Conservation (phyloP, 2,888 invertebrate species). For the Prosapia bicincta region DNA sequence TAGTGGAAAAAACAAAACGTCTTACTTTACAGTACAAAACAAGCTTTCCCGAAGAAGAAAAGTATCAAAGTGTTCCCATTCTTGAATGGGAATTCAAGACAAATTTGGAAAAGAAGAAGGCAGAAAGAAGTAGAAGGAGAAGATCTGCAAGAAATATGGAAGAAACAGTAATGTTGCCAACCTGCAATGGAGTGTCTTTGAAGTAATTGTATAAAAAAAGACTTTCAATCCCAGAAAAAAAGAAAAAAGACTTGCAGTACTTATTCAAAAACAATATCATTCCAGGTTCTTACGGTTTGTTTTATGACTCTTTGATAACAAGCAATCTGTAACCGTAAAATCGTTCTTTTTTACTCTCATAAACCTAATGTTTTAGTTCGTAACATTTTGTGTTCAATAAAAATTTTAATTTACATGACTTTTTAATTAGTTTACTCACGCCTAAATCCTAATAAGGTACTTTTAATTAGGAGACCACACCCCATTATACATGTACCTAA, state of each 20-base stretch:
- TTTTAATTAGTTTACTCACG: no score
- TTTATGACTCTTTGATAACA: constrained; percentile 15
- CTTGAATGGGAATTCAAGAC: no score
- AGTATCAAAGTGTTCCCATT: constrained; percentile 7
- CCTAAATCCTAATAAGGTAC: no score
- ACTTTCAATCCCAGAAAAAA: constrained; percentile 10
- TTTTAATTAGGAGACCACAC: no score
- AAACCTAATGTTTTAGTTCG: constrained; percentile 10
- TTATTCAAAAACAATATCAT: constrained; percentile 21
- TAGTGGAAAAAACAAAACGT: constrained; percentile 16
- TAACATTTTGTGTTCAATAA: no score
- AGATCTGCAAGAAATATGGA: constrained; percentile 7
- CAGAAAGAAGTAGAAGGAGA: background rate
- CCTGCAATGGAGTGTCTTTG: background rate
- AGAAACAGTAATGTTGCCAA: background rate
- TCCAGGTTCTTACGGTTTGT: constrained; percentile 11
- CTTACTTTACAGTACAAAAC: constrained; percentile 10
- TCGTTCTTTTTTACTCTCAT: constrained; percentile 6
- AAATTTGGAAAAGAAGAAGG: constrained; percentile 11
- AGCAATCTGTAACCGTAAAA: background rate
- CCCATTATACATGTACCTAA: no score
- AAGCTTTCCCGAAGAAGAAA: constrained; percentile 11
- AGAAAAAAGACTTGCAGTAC: constrained; percentile 19
- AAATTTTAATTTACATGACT: no score
- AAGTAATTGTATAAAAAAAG: constrained; percentile 8